Conservation (phyloP, 1,140 invertebrate species). For the Sitobion miscanthi region DNA sequence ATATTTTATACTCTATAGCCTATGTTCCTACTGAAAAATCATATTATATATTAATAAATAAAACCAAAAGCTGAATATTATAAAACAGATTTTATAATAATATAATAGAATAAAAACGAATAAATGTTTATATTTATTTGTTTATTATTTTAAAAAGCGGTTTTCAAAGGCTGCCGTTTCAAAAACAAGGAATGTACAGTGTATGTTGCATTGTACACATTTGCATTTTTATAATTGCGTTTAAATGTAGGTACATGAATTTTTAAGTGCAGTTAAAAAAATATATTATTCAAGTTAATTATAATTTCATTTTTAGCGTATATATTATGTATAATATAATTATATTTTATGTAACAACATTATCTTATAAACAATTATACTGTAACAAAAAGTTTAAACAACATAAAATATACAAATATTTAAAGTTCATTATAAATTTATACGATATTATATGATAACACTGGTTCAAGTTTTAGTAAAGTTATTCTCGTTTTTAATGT, state of each 20-base stretch:
- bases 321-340: neutral
- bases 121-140: neutral
- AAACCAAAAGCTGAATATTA: neutral
- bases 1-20: too few relatives aligned
- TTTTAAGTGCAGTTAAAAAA: neutral
- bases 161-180: too few relatives aligned
- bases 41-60: neutral
- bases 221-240: too few relatives aligned
- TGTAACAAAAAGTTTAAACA: neutral
- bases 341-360: neutral
- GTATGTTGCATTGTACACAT: too few relatives aligned
- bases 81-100: too few relatives aligned
- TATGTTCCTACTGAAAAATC: neutral
- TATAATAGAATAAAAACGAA: neutral
- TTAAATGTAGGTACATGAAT: too few relatives aligned
- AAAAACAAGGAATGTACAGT: too few relatives aligned
- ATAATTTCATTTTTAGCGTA: neutral
- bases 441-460: neutral
- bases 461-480: neutral
- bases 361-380: constrained; percentile 3
- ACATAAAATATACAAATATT: neutral
- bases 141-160: neutral
- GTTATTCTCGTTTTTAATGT: neutral
- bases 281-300: neutral
- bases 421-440: neutral